Evolutionary conservation across 2,888 invertebrate species (phyloP), one percentile per base, ranked within the genome.

Genomic region (Cosmia pyralina): DNA sequence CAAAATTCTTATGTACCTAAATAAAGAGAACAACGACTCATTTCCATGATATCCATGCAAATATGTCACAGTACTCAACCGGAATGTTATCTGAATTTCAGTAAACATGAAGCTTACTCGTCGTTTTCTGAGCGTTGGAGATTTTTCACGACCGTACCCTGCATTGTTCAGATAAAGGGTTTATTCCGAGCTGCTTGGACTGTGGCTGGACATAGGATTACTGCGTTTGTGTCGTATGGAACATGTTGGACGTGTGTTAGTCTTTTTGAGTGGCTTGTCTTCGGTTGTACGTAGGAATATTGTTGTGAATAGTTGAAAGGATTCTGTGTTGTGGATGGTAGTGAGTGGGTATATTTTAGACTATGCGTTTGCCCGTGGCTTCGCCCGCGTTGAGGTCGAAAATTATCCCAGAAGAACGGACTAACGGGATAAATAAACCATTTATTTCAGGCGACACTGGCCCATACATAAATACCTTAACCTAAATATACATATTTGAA

Each of bases 121-220:
- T 44, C 69, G 17, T 69, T 79, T 72, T 79, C 50, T 74, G 46
- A 69, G 41, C 38, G 53, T 46, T 11, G 22, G 41, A 86, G 71
- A 81, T 84, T 84, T 84, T 86, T 71, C 68, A 28, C 65, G 69
- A 75, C 71, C 63, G n/a, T 52, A 28, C 67, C n/a, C 72, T 70
- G 81, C 76, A 75, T 74, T 68, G 76, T 67, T 69, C 55, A 64
- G 81, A 85, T 83, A 78, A 73, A 52, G 66, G 67, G 71, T 41
- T 85, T 85, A 85, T 75, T 69, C 58, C 34, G n/a, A 75, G 58
- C 71, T 75, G 64, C 52, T 76, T 58, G 59, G 19, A 22, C 11
- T 55, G 34, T 53, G 41, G 11, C 63, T 11, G 48, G 44, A 53
- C 38, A 48, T 53, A 48, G 55, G 63, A 84, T 80, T 68, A 81